Conservation (phyloP, 2,113 vertebrate species). For the Tetrao urogallus region DNA sequence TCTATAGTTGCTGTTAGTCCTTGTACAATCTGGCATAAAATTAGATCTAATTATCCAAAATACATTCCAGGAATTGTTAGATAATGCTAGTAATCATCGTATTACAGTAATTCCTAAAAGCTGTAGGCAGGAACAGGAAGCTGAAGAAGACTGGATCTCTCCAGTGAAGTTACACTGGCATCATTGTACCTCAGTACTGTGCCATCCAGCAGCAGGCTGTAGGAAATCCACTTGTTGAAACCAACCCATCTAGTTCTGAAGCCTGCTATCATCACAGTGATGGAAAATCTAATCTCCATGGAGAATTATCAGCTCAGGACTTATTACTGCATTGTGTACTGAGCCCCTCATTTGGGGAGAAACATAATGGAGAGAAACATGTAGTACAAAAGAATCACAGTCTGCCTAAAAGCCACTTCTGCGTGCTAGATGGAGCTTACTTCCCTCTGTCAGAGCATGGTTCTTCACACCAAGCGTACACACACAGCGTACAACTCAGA, state of each 20-base stretch:
- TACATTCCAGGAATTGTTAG: background rate
- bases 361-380: constrained; percentile 21
- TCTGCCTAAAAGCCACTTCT: constrained; percentile 2
- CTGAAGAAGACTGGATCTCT: constrained; percentile 31
- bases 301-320: constrained; percentile 44
- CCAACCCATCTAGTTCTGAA: background rate
- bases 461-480: constrained; percentile 9
- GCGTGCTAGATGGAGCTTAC: constrained; percentile 33
- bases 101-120: constrained; percentile 39
- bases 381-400: background rate
- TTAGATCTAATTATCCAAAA: background rate
- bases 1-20: background rate
- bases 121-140: constrained; percentile 23
- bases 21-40: background rate
- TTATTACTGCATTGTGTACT: background rate
- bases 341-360: background rate
- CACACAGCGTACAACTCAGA: background rate
- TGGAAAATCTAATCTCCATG: background rate
- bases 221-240: constrained; percentile 36
- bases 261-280: background rate
- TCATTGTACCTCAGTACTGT: constrained; percentile 1
- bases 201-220: background rate
- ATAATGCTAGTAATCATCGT: constrained; percentile 5
- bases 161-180: background rate
- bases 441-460: background rate